Conservation (phyloP, 2,888 invertebrate species). For the Dynastes grantii region DNA sequence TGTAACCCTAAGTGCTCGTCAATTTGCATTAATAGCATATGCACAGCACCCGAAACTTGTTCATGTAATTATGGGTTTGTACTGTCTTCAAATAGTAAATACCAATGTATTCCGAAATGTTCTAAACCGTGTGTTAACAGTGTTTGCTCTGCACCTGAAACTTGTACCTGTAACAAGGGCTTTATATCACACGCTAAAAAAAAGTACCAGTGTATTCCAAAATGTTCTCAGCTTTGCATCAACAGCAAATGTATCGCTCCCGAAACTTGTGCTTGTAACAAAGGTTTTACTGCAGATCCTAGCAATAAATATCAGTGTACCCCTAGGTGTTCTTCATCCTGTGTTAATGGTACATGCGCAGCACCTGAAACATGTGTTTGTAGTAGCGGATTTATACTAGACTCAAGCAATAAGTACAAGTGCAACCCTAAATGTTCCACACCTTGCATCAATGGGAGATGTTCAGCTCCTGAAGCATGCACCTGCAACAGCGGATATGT, state of each 20-base stretch:
- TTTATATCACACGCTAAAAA: slow-evolving; percentile 23
- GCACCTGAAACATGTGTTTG: slow-evolving; percentile 54
- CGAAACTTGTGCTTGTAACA: not conserved
- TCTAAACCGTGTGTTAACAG: slow-evolving; percentile 57
- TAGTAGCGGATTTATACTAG: slow-evolving; percentile 46
- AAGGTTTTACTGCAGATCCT: not conserved
- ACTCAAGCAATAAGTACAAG: slow-evolving; percentile 26
- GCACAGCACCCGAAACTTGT: slow-evolving; percentile 72
- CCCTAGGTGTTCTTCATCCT: slow-evolving; percentile 53
- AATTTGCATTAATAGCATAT: slow-evolving; percentile 70
- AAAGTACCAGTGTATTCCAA: slow-evolving; percentile 53
- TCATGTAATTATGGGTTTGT: slow-evolving; percentile 68
- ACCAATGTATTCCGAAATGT: slow-evolving; percentile 56
- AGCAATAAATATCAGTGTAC: slow-evolving; percentile 44
- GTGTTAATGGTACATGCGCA: slow-evolving; percentile 54
- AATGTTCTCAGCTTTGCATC: slow-evolving; percentile 52
- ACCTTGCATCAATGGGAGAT: slow-evolving; percentile 54
- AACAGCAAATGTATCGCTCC: not conserved
- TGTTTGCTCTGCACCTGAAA: slow-evolving; percentile 57
- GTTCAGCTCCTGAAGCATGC: slow-evolving; percentile 54
- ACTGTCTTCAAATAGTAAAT: slow-evolving; percentile 55
- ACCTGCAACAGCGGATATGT: slow-evolving; percentile 51
- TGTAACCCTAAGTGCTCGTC: slow-evolving; percentile 73
- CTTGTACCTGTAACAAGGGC: slow-evolving; percentile 58
- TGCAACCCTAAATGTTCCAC: slow-evolving; percentile 55